These are phyloP conservation scores for Ennomos fuscantarius DNA, from an alignment of 2,888 invertebrate species.

Conservation along the genomic window DNA sequence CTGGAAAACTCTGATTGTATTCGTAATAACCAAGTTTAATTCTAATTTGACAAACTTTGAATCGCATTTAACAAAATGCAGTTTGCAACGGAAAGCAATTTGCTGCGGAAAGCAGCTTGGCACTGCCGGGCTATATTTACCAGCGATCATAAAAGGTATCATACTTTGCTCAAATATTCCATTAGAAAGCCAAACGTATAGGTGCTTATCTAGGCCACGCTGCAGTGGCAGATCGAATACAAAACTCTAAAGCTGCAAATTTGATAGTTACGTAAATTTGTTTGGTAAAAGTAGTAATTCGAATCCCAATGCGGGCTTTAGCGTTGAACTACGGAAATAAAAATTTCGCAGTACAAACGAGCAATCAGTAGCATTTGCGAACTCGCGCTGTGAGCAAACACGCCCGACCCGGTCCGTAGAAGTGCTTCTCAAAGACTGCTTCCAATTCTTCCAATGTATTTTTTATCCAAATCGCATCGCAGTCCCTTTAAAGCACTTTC, in stretches of 20 bases:
- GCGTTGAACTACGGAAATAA: slow-evolving; percentile 65
- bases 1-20: slow-evolving; percentile 5
- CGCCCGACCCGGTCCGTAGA: slow-evolving; percentile 51
- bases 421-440: slow-evolving; percentile 73
- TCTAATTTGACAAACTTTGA: slow-evolving; percentile 14
- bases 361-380: slow-evolving; percentile 80
- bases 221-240: slow-evolving; percentile 24
- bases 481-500: slow-evolving; percentile 48
- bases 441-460: slow-evolving; percentile 61
- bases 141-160: slow-evolving; percentile 30
- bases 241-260: slow-evolving; percentile 27
- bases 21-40: background rate
- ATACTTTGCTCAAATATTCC: slow-evolving; percentile 28
- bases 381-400: slow-evolving; percentile 69
- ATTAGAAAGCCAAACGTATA: slow-evolving; percentile 5
- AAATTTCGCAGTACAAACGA: slow-evolving; percentile 77
- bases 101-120: slow-evolving; percentile 29
- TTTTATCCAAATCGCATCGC: slow-evolving; percentile 60
- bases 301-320: slow-evolving; percentile 53
- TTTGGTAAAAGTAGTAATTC: slow-evolving; percentile 41
- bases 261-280: slow-evolving; percentile 28
- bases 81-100: slow-evolving; percentile 31
- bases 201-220: slow-evolving; percentile 19
- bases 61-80: slow-evolving; percentile 21
- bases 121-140: slow-evolving; percentile 30